Evolutionary conservation across 2,797 vertebrate species (phyloP), one percentile per base, ranked within the genome.

Genomic region (Sebastes ruberrimus): DNA sequence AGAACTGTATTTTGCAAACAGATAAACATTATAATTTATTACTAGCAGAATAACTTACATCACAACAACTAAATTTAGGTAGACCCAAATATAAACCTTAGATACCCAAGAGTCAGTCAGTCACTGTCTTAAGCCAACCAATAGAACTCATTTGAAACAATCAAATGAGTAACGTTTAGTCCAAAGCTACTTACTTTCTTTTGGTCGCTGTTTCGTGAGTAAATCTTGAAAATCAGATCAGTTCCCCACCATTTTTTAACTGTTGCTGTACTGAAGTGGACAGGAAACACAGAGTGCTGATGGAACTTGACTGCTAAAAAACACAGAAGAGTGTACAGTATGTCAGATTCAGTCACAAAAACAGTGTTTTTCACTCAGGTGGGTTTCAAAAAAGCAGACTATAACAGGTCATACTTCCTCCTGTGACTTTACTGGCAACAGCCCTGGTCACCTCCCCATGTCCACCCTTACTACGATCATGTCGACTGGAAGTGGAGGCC

Each of bases 231-330:
- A 65, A 83, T 88, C 33, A 99, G 93, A 73, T 96, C 92, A 55
- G 95, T 95, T 86, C 90, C 90, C 96, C 95, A 97, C 98, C 97
- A 99, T 62, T 95, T 94, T 82, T 96, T 88, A 56, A 97, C 81
- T 89, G 96, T 89, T 1, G 73, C 25, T 27, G 89, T 92, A 87
- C 66, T 92, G 10, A 99, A 96, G 25, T 75, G 87, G 61, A 98
- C 85, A 7, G 98, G 97, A 95, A 99, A 98, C 82, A 96, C 92
- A 74, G 90, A 96, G 1, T 82, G 92, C 64, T 98, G 97, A 20
- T 97, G 95, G 90, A 99, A 99, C 73, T 89, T 97, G 82, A 99
- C 97, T 81, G 74, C 98, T 99, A 72, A 90, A 95, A 73, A 67
- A 88, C 75, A 88, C 84, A 80, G 28, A 70, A n/a, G 2, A 73